A percentile compares a stretch with the other conserved stretches of the same genome.
Evolutionary conservation across 2,113 vertebrate genomes (phyloP).

Genomic region (Desmodus rotundus): DNA sequence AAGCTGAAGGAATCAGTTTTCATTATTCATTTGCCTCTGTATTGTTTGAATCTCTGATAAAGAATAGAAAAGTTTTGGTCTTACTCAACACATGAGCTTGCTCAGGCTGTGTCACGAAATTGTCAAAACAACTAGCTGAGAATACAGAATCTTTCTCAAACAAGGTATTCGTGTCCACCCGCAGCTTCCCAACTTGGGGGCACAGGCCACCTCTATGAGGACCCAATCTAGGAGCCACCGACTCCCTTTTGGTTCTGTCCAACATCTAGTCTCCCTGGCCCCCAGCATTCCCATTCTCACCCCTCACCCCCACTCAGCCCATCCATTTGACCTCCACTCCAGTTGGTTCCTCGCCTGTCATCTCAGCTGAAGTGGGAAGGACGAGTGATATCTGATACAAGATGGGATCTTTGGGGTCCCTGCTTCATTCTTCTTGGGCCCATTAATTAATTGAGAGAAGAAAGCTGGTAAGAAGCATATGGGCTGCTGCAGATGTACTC

Average conservation of each 20-base stretch:
- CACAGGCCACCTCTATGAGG: neutral
- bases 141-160: neutral
- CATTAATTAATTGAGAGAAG: neutral
- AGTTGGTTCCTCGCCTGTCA: too few species aligned
- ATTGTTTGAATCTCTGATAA: neutral
- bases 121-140: neutral
- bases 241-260: neutral
- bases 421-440: neutral
- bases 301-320: accelerated
- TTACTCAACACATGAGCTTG: neutral
- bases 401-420: neutral
- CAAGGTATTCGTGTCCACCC: neutral
- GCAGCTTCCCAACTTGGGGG: neutral
- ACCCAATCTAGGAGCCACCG: neutral
- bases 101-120: neutral
- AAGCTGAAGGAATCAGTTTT: neutral
- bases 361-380: neutral
- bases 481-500: neutral
- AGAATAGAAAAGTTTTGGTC: neutral
- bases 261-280: neutral
- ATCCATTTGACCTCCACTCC: neutral
- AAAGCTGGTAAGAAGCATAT: neutral
- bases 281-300: neutral
- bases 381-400: neutral
- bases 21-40: neutral